A percentile compares a stretch with the other conserved stretches of the same genome.
phyloP scores from a whole-genome alignment of 1,140 invertebrate species.

The Bradynema listronoti region DNA sequence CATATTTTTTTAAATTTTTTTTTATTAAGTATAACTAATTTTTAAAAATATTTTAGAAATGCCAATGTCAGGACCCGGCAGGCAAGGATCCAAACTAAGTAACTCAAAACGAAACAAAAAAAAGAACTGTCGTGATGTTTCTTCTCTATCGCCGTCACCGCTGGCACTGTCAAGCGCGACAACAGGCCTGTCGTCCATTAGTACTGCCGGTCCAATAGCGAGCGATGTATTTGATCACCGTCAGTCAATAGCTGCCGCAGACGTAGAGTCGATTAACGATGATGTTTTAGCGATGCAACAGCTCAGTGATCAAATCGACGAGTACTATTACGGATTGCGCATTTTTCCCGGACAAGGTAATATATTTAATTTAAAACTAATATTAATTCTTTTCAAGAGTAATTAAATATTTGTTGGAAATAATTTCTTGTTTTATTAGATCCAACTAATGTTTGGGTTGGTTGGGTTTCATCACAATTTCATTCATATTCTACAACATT shows the following conservation, averaged over 20 bases:
- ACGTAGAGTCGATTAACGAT: conserved; percentile 22
- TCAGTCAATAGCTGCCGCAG: conserved; percentile 4
- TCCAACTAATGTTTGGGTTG: conserved; percentile 88
- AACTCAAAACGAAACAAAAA: conserved; percentile 53
- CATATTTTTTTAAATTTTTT: too few species aligned
- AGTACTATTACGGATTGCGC: conserved; percentile 82
- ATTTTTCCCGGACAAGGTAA: conserved; percentile 65
- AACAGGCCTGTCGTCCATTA: too few species aligned
- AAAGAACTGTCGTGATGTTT: conserved; percentile 68
- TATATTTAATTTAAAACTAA: too few species aligned
- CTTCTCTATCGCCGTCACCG: conserved; percentile 72
- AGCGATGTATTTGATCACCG: too few species aligned
- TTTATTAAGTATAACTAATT: too few species aligned
- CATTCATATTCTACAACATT: conserved; percentile 57
- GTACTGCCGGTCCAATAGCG: too few species aligned
- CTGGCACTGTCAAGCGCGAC: conserved; percentile 8
- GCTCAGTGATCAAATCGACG: conserved; percentile 63
- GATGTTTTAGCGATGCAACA: conserved; percentile 60
- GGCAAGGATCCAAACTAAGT: conserved; percentile 40
- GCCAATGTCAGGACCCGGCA: conserved; percentile 50
- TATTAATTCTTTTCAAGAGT: too few species aligned
- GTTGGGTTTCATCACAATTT: conserved; percentile 98
- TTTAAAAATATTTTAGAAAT: conserved; percentile 48
- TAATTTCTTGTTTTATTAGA: conserved; percentile 86
- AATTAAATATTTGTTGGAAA: conserved; percentile 31